Conservation (phyloP, 2,888 invertebrate genomes). For the Eudemis profundana region DNA sequence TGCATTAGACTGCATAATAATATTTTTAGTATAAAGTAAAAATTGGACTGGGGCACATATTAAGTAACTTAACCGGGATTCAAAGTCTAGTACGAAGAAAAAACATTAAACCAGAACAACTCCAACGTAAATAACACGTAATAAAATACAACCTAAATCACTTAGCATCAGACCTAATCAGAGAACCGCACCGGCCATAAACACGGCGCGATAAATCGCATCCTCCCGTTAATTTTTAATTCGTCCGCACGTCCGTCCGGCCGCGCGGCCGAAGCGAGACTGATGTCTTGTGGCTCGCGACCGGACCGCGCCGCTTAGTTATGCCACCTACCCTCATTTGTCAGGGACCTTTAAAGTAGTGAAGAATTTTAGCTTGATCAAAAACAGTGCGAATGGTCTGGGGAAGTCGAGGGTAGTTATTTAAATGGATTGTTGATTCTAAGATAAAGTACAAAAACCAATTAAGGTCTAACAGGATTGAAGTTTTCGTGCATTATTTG, state of each 20-base stretch:
- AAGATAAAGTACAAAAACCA: too few relatives aligned
- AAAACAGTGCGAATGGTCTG: slow-evolving; percentile 49
- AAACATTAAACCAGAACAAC: background rate
- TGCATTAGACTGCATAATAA: too few relatives aligned
- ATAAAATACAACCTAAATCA: slow-evolving; percentile 33
- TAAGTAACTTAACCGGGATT: too few relatives aligned
- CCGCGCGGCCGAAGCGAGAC: slow-evolving; percentile 72
- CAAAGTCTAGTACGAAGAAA: background rate
- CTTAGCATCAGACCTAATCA: slow-evolving; percentile 35
- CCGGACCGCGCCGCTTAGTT: slow-evolving; percentile 78
- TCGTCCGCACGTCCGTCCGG: slow-evolving; percentile 68
- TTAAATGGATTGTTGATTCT: too few relatives aligned
- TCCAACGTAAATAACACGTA: slow-evolving; percentile 50
- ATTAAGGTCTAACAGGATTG: too few relatives aligned
- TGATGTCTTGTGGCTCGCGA: slow-evolving; percentile 69
- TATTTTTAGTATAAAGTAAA: too few relatives aligned
- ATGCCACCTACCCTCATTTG: slow-evolving; percentile 81
- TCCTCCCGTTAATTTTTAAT: slow-evolving; percentile 78
- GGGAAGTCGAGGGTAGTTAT: background rate
- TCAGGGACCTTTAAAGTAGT: slow-evolving; percentile 75
- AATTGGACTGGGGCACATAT: too few relatives aligned
- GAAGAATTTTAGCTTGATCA: slow-evolving; percentile 46
- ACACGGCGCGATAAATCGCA: slow-evolving; percentile 71
- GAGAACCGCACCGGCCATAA: slow-evolving; percentile 66
- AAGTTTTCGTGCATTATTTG: too few relatives aligned